These are phyloP conservation scores for Lophius americanus DNA, from an alignment of 2,797 vertebrate genomes.

Conservation along the genomic window DNA sequence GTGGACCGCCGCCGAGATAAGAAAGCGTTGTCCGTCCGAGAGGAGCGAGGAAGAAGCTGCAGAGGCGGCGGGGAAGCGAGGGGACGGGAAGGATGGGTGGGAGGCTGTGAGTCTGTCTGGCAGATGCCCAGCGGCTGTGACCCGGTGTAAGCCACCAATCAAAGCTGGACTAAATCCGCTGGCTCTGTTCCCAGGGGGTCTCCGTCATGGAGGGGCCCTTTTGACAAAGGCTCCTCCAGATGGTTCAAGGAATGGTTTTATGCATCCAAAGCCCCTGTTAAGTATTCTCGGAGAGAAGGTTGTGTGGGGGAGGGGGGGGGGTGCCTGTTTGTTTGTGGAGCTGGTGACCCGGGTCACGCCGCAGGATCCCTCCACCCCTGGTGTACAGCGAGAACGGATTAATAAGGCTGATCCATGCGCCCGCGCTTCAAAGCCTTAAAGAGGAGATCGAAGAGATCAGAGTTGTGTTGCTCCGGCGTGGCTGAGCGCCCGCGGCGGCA, in stretches of 20 bases:
- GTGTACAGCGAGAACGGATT: constrained; percentile 55
- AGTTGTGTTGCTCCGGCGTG: constrained; percentile 41
- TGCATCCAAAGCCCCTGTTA: constrained; percentile 66
- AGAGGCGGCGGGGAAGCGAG: constrained; percentile 9
- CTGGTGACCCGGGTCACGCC: constrained; percentile 51
- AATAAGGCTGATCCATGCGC: constrained; percentile 62
- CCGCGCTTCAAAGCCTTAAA: constrained; percentile 44
- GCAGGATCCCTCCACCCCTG: constrained; percentile 43
- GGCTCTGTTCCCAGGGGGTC: constrained; percentile 70
- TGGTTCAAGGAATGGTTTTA: constrained; percentile 71
- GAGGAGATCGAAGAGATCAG: constrained; percentile 50
- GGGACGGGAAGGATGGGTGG: constrained; percentile 27
- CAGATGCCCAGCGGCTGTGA: constrained; percentile 77
- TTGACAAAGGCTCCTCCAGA: constrained; percentile 76
- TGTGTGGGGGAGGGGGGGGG: constrained; percentile 23
- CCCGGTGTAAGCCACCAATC: constrained; percentile 80
- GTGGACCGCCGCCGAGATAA: constrained; percentile 19
- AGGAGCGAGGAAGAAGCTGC: constrained; percentile 25
- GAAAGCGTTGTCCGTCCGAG: constrained; percentile 23
- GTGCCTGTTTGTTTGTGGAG: constrained; percentile 47
- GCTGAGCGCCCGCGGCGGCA: constrained; percentile 26
- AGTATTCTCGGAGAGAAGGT: constrained; percentile 62
- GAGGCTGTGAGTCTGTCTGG: constrained; percentile 64
- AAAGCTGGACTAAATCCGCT: constrained; percentile 79
- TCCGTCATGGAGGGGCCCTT: constrained; percentile 70